Evolutionary conservation across 2,888 invertebrate genomes (phyloP).

Genomic region (Eupithecia pulchellata): DNA sequence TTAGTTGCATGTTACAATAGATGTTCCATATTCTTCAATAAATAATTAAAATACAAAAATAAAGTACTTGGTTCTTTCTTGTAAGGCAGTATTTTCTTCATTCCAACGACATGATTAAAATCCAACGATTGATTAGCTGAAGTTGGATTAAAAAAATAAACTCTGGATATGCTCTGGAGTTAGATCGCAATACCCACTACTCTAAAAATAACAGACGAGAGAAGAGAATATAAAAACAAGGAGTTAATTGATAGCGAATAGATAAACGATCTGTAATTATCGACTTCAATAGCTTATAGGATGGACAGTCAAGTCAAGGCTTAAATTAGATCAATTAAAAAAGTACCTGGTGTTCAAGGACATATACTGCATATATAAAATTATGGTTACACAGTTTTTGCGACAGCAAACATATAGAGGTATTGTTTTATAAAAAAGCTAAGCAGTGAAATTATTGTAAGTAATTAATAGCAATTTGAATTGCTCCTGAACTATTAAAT

Average conservation of each 20-base stretch:
- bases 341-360: too few relatives aligned
- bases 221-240: conserved; percentile 24
- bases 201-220: conserved; percentile 18
- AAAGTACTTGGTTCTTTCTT: neutral
- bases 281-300: conserved; percentile 11
- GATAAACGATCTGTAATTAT: conserved; percentile 25
- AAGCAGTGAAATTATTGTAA: too few relatives aligned
- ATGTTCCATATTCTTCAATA: neutral
- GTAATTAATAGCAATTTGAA: too few relatives aligned
- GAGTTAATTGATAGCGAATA: conserved; percentile 23
- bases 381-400: too few relatives aligned
- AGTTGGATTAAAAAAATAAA: neutral
- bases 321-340: too few relatives aligned
- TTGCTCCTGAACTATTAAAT: too few relatives aligned
- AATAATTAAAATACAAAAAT: neutral
- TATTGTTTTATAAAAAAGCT: too few relatives aligned
- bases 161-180: neutral
- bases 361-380: too few relatives aligned
- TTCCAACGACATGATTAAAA: neutral
- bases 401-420: too few relatives aligned
- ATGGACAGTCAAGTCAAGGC: neutral
- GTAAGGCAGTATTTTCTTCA: neutral
- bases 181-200: neutral
- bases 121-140: too few relatives aligned
- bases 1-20: neutral